phyloP scores from a whole-genome alignment of 1,140 invertebrate species.

The Eupeodes corollae region DNA sequence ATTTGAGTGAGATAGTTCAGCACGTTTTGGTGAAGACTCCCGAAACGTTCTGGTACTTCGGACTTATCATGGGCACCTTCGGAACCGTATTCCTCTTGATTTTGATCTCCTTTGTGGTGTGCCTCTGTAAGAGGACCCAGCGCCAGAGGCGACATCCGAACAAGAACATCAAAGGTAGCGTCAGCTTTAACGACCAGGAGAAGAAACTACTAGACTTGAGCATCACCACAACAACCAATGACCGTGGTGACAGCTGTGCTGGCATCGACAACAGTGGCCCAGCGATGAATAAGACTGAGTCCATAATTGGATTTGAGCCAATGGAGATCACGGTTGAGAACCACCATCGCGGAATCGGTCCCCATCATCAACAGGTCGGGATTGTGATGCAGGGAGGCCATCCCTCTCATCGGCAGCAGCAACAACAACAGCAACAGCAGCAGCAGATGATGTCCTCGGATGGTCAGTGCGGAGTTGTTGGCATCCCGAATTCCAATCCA shows the following conservation, averaged over 20 bases:
- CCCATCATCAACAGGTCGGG: constrained; percentile 19
- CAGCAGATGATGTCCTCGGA: background rate
- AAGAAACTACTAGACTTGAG: constrained; percentile 68
- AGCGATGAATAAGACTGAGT: constrained; percentile 34
- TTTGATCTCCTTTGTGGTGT: constrained; percentile 36
- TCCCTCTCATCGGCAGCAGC: constrained; percentile 21
- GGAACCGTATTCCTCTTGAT: constrained; percentile 32
- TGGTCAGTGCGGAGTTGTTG: no score
- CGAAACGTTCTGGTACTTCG: constrained; percentile 37
- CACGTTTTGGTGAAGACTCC: constrained; percentile 36
- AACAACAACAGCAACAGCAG: constrained; percentile 7
- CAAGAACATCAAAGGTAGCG: constrained; percentile 54
- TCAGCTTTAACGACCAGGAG: constrained; percentile 73
- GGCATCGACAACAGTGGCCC: constrained; percentile 45
- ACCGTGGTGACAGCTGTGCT: constrained; percentile 47
- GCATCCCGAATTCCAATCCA: constrained; percentile 11
- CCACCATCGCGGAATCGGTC: constrained; percentile 42
- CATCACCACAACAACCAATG: constrained; percentile 62
- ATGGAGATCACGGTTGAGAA: constrained; percentile 67
- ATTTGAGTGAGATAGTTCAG: constrained; percentile 55
- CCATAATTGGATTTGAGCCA: constrained; percentile 42
- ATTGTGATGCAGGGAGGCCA: constrained; percentile 4
- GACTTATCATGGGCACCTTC: constrained; percentile 35
- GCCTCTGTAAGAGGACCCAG: constrained; percentile 42
- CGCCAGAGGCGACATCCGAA: constrained; percentile 45